Evolutionary conservation across 1,140 invertebrate species (phyloP), one percentile per base, ranked within the genome.

Genomic region (Scaptodrosophila lebanonensis): DNA sequence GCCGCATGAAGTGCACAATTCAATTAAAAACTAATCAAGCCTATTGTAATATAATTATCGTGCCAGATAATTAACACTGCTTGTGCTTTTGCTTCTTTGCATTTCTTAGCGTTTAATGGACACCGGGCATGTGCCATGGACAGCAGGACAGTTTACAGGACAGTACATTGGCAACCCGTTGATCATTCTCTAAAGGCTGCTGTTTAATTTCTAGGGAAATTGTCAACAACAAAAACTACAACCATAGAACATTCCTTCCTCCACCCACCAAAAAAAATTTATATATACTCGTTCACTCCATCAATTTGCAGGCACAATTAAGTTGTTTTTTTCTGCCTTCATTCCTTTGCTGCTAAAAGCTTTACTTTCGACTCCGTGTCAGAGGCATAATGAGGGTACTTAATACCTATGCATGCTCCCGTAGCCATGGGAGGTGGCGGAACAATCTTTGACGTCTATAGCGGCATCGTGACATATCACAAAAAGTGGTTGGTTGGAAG

Each of bases 1-100:
- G 40, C 40, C 51, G 53, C 64, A 70, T 70, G 65, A 48, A 67
- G 64, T 65, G 57, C 69, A 56, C 75, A 79, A 79, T 51, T 79
- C 65, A 79, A 79, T 79, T 79, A 82, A 79, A 79, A 79, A 79
- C 75, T 79, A 79, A 79, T 79, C 75, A 79, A 82, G 75, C 75
- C 75, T 73, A 82, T 82, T 79, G 73, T 79, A 79, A 79, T 82
- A 67, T 67, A 79, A 82, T 79, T 79, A 79, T 79, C 60, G 49
- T 75, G 75, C 67, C 75, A 75, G 60, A 75, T 79, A 79, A 82
- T 75, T 82, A 82, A 79, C 75, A 82, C 56, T 48, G 57, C 51
- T 63, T 42, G 65, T 59, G 44, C 27, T 48, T 9, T 53, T 59
- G 48, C 35, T 33, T 33, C 29, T 35, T 49, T 20, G 30, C 45